Evolutionary conservation across 2,113 vertebrate species (phyloP).

Genomic region (Ibidorhyncha struthersii): DNA sequence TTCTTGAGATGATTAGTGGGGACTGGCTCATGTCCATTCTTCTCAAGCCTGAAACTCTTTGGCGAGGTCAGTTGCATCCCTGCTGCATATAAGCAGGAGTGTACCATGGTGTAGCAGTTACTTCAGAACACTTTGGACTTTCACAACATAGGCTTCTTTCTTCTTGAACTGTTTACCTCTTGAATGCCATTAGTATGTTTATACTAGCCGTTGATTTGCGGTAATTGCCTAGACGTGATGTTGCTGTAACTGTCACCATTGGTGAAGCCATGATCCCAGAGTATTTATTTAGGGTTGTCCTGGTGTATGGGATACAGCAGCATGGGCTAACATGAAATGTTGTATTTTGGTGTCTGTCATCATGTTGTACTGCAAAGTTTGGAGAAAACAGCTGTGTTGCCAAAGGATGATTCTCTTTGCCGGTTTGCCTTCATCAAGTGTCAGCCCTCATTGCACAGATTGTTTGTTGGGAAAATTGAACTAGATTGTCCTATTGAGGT

Average conservation of each 20-base stretch:
- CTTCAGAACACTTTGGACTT: not conserved
- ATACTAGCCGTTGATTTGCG: not conserved
- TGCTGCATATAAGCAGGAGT: not conserved
- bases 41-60: not conserved
- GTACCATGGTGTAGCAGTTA: not conserved
- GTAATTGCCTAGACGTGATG: not conserved
- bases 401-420: not conserved
- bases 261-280: not conserved
- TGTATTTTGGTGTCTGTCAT: not conserved
- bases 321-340: not conserved
- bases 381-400: not conserved
- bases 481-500: not conserved
- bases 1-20: not conserved
- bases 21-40: not conserved
- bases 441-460: not conserved
- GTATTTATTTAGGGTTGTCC: not conserved
- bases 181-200: not conserved
- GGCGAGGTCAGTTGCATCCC: not conserved
- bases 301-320: not conserved
- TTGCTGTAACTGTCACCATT: not conserved
- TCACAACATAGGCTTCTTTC: not conserved
- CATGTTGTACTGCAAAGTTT: not conserved
- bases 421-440: not conserved
- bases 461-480: not conserved
- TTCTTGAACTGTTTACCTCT: not conserved